Evolutionary conservation across 1,140 invertebrate species (phyloP), one percentile per base, ranked within the genome.

Genomic region (Drosophila pruinosa): DNA sequence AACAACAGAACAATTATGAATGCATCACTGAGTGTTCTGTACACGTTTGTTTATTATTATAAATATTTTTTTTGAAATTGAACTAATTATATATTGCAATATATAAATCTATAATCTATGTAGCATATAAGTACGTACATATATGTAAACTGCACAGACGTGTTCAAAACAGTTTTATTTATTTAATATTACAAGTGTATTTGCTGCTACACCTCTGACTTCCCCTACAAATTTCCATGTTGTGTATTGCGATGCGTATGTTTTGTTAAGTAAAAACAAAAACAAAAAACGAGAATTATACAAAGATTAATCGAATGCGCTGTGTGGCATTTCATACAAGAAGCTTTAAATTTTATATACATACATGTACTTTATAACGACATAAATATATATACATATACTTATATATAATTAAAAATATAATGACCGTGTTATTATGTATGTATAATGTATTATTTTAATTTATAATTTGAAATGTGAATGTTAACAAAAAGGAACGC

Each of bases 271-370:
- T 38, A 12, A 65, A 52, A 39, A 10, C 21, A 19, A 31, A 31
- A 47, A 10, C 2, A 17, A 43, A 28, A 41, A 28, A 19, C 21
- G 19, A 61, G 21, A 17, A 47, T 12, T 3, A 50, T 8, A 52
- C 8, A 38, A 53, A 22, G 2, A 43, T 36, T 39, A 53, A 45
- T 31, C 8, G 15, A 73, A 67, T 59, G 61, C 68, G 58, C 61
- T 72, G 68, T 65, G 62, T 36, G 36, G 68, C 68, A 72, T 72
- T 65, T 72, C 36, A 65, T 50, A 72, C 34, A 65, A 72, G 45
- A 72, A 72, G 68, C 68, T 72, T 72, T 72, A 73, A 69, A 69
- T 34, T 69, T 61, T 56, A 69, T 73, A 69, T 56, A 72, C 53
- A 22, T 39, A 72, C 53, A 24, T 39, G 38, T 64, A 65, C 19